These are phyloP conservation scores for Pardosa pseudoannulata DNA, from an alignment of 2,888 invertebrate genomes.

Conservation along the genomic window DNA sequence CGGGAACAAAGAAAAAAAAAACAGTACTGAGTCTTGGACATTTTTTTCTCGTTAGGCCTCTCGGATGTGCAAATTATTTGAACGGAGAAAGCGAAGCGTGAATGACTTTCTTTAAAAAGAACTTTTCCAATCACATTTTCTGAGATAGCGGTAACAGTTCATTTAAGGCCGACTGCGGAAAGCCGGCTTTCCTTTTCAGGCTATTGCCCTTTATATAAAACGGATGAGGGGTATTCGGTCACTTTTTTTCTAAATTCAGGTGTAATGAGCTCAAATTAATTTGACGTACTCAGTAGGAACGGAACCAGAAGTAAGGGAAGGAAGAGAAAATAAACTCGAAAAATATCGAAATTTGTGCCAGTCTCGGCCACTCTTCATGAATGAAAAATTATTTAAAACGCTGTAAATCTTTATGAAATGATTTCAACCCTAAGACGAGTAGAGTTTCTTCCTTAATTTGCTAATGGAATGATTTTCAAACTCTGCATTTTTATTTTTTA, in stretches of 20 bases:
- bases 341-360: too few species aligned
- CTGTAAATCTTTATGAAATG: too few species aligned
- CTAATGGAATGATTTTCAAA: too few species aligned
- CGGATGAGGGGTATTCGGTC: background rate
- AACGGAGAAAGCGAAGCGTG: constrained; percentile 3
- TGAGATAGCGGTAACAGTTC: background rate
- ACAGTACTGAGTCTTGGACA: background rate
- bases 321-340: too few species aligned
- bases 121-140: background rate
- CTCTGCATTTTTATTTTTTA: too few species aligned
- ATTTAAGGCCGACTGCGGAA: background rate
- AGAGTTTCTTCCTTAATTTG: too few species aligned
- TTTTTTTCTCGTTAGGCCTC: background rate
- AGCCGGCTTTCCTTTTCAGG: constrained; percentile 15
- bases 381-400: too few species aligned
- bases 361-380: too few species aligned
- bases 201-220: constrained; percentile 21
- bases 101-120: constrained; percentile 22
- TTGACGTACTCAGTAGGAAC: background rate
- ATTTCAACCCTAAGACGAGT: too few species aligned
- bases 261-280: background rate
- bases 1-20: background rate
- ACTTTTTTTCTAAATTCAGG: background rate
- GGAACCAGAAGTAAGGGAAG: background rate
- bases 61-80: constrained; percentile 26